Evolutionary conservation across 2,113 vertebrate genomes (phyloP).

Genomic region (Fukomys damarensis): DNA sequence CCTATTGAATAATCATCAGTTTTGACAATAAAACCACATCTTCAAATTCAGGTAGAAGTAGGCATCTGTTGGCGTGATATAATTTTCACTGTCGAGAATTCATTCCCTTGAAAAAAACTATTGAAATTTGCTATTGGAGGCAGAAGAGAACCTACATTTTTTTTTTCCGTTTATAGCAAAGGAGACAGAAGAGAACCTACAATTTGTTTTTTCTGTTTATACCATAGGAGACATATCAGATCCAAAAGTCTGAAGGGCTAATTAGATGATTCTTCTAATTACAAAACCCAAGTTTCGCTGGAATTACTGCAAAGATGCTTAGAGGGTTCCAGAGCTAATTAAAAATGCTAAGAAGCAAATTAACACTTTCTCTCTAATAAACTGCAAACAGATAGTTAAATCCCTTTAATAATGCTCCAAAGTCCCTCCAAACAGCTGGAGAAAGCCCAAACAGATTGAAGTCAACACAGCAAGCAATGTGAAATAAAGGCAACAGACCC

Average conservation of each 20-base stretch:
- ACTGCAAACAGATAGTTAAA: constrained; percentile 76
- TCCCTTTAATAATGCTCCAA: constrained; percentile 73
- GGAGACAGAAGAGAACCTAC: neutral
- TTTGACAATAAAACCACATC: neutral
- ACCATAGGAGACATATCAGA: neutral
- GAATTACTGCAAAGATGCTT: constrained; percentile 68
- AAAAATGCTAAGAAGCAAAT: constrained; percentile 75
- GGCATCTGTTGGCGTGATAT: neutral
- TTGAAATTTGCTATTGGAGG: neutral
- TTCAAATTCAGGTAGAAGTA: neutral
- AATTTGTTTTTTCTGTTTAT: neutral
- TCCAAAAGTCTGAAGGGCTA: constrained; percentile 58
- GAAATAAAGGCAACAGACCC: constrained; percentile 43
- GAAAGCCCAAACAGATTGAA: constrained; percentile 44
- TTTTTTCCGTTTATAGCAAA: neutral
- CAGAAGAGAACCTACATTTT: neutral
- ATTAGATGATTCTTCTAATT: constrained; percentile 63
- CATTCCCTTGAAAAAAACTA: neutral
- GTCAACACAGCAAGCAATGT: constrained; percentile 2
- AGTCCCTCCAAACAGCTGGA: constrained; percentile 57
- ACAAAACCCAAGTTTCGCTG: constrained; percentile 60
- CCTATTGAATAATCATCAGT: neutral
- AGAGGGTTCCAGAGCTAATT: constrained; percentile 77
- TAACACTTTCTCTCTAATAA: constrained; percentile 78
- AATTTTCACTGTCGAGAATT: neutral